Percentiles rank a stretch among this genome's conserved stretches.
phyloP scores from a whole-genome alignment of 2,888 invertebrate species.

The Lysandra bellargus region DNA sequence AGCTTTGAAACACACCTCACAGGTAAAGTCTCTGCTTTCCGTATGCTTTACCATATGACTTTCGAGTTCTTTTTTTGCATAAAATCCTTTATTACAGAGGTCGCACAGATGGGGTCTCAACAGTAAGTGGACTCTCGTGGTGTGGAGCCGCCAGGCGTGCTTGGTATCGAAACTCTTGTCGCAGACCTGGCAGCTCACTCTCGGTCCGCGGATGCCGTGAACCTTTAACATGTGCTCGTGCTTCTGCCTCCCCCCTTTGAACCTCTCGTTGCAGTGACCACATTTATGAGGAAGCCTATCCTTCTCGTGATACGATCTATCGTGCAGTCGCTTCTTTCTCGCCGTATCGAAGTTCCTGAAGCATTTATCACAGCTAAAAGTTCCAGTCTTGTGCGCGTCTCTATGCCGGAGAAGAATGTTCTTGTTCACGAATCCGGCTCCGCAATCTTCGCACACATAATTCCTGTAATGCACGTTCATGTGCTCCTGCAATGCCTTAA shows the following conservation, averaged over 20 bases:
- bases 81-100: slow-evolving; percentile 55
- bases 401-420: slow-evolving; percentile 49
- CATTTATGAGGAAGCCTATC: slow-evolving; percentile 53
- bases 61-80: slow-evolving; percentile 50
- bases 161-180: slow-evolving; percentile 53
- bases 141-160: slow-evolving; percentile 52
- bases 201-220: slow-evolving; percentile 48
- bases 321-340: slow-evolving; percentile 66
- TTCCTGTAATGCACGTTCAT: slow-evolving; percentile 51
- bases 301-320: slow-evolving; percentile 61
- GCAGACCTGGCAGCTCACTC: slow-evolving; percentile 56
- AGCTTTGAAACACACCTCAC: slow-evolving; percentile 53
- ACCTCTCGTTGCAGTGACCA: slow-evolving; percentile 52
- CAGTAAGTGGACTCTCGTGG: slow-evolving; percentile 57
- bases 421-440: slow-evolving; percentile 47
- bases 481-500: slow-evolving; percentile 49
- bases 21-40: slow-evolving; percentile 53
- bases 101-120: slow-evolving; percentile 53
- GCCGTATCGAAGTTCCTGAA: slow-evolving; percentile 71
- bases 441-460: slow-evolving; percentile 48
- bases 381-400: slow-evolving; percentile 59
- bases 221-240: slow-evolving; percentile 51
- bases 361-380: slow-evolving; percentile 60
- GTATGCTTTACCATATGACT: slow-evolving; percentile 59
- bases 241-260: slow-evolving; percentile 53